Evolutionary conservation across 2,113 vertebrate genomes (phyloP), one percentile per base, ranked within the genome.

Genomic region (Chaetorhynchus papuensis): DNA sequence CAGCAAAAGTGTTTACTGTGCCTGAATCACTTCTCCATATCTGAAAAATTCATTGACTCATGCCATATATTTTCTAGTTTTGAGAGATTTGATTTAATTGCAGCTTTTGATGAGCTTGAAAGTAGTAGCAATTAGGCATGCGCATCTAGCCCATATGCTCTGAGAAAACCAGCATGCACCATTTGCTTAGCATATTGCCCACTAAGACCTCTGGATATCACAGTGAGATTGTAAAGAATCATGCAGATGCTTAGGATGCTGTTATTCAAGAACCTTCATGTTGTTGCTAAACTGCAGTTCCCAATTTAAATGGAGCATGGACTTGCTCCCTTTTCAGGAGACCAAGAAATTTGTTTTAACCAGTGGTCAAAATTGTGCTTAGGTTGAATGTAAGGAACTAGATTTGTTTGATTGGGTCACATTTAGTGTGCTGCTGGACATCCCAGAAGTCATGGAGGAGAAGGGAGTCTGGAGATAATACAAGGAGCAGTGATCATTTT

Each of bases 1-100:
- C 68, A 92, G 52, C 35, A 63, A 13, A 87, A 89, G 71, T 65
- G 80, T 92, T 88, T 90, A 75, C 82, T 63, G 21, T 80, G 69
- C 14, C 49, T 93, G 65, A 88, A 92, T 81, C 61, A 50, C 17
- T 77, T 66, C 45, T 92, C 64, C 42, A 6, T 89, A 70, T 78
- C 74, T 88, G 91, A 91, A 69, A 92, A 94, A 93, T 88, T 83
- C 53, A 83, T 88, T 95, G 91, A 83, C 60, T 96, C 85, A 82
- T 82, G 60, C 60, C 83, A 50, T 78, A 19, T 74, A 68, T 95
- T 87, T 96, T 91, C 71, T 83, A 44, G 22, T 83, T 75, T 83
- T 56, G 60, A 78, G 53, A 61, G 15, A 50, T 71, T 94, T 30
- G 47, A 81, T 95, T 75, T 79, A 82, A 87, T 49, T 85, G 85